Evolutionary conservation across 2,888 invertebrate genomes (phyloP).

Genomic region (Thecophora atra): DNA sequence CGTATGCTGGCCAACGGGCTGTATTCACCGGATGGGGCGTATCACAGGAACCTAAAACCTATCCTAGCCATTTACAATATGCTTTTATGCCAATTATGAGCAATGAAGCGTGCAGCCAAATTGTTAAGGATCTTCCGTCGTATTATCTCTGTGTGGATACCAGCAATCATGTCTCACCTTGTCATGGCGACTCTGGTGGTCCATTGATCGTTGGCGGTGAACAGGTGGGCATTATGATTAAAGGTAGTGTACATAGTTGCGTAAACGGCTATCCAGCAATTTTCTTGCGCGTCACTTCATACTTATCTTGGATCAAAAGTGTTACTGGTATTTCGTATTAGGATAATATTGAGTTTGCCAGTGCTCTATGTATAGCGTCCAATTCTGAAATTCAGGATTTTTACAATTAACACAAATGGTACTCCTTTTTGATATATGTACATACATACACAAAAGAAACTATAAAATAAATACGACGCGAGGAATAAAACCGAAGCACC

Average conservation of each 20-base stretch:
- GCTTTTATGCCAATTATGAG: background rate
- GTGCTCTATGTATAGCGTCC: too few relatives aligned
- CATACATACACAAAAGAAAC: too few relatives aligned
- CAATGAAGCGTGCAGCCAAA: background rate
- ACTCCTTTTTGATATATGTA: too few relatives aligned
- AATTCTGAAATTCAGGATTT: too few relatives aligned
- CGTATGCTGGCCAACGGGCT: background rate
- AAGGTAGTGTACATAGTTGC: background rate
- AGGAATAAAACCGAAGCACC: too few relatives aligned
- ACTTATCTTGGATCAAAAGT: background rate
- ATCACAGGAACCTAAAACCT: too few relatives aligned
- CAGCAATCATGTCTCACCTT: background rate
- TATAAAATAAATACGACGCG: too few relatives aligned
- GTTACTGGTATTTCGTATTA: background rate
- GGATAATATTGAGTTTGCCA: too few relatives aligned
- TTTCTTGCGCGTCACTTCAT: background rate
- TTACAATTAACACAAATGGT: too few relatives aligned
- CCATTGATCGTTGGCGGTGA: background rate
- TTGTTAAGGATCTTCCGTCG: background rate
- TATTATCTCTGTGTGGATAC: background rate
- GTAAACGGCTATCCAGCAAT: background rate
- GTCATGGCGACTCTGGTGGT: slow-evolving; percentile 3
- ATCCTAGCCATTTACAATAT: background rate
- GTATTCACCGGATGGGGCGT: background rate
- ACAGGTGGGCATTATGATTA: background rate